Evolutionary conservation across 2,888 invertebrate genomes (phyloP).

Genomic region (Aromia moschata): DNA sequence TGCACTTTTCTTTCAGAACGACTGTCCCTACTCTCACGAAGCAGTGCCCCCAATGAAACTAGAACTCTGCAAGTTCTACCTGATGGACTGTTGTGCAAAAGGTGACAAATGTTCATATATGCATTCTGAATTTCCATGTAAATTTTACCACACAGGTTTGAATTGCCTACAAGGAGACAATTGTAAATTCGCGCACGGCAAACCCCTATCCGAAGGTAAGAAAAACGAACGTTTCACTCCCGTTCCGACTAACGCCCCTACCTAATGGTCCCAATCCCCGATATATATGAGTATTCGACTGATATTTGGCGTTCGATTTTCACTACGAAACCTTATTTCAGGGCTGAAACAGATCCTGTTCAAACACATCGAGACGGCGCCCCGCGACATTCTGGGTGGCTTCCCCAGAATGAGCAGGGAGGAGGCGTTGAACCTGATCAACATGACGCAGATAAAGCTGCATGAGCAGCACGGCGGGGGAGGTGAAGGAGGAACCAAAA

Average conservation of each 20-base stretch:
- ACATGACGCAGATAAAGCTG: conserved; percentile 64
- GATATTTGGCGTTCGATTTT: neutral
- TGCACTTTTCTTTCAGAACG: conserved; percentile 73
- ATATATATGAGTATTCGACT: conserved; percentile 11
- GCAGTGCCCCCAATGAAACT: conserved; percentile 83
- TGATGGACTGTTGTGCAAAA: conserved; percentile 95
- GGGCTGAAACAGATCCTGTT: conserved; percentile 62
- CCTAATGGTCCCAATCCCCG: conserved; percentile 3
- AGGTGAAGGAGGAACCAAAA: conserved; percentile 42
- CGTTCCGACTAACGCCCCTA: conserved; percentile 3
- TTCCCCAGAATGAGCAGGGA: conserved; percentile 85
- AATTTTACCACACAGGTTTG: conserved; percentile 93
- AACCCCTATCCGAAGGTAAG: conserved; percentile 80
- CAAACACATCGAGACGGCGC: conserved; percentile 88
- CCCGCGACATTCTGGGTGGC: conserved; percentile 90
- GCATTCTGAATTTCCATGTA: conserved; percentile 97
- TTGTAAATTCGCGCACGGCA: conserved; percentile 94
- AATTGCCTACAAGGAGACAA: conserved; percentile 79
- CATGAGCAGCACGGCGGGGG: conserved; percentile 59
- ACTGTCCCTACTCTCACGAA: conserved; percentile 89
- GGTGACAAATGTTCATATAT: conserved; percentile 95
- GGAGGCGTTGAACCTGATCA: conserved; percentile 70
- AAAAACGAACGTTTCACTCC: conserved; percentile 7
- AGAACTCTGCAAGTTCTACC: conserved; percentile 96
- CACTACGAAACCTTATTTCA: conserved; percentile 34